These are phyloP conservation scores for Epinephelus malabaricus DNA, from an alignment of 2,797 vertebrate genomes.

Conservation along the genomic window DNA sequence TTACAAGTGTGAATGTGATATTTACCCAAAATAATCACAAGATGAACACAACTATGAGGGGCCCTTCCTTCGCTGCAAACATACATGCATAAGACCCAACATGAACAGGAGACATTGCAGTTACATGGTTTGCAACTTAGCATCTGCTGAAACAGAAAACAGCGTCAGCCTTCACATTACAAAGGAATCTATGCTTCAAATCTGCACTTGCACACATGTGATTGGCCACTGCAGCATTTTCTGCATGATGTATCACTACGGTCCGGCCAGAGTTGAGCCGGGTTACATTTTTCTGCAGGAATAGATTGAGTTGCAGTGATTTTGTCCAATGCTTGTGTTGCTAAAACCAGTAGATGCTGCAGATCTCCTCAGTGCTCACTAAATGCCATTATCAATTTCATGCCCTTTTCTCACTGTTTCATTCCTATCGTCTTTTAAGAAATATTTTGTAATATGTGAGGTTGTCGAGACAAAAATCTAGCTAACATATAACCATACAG, in stretches of 20 bases:
- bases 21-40: too few species aligned
- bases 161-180: neutral
- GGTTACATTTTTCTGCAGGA: too few species aligned
- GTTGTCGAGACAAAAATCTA: neutral
- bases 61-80: neutral
- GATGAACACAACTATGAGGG: neutral
- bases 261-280: neutral
- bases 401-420: neutral
- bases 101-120: neutral
- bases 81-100: neutral
- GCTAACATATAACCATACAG: neutral
- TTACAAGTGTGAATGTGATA: too few species aligned
- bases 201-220: neutral
- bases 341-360: too few species aligned
- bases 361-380: too few species aligned
- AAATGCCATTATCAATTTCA: neutral
- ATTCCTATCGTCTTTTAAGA: neutral
- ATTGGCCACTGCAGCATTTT: neutral
- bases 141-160: too few species aligned
- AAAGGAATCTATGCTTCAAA: neutral
- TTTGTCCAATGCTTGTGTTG: neutral
- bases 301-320: too few species aligned
- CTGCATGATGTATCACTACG: neutral
- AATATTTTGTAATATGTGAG: neutral
- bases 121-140: neutral